A percentile compares a stretch with the other conserved stretches of the same genome.
Evolutionary conservation across 2,888 invertebrate species (phyloP).

Genomic region (Drosophila rellima): DNA sequence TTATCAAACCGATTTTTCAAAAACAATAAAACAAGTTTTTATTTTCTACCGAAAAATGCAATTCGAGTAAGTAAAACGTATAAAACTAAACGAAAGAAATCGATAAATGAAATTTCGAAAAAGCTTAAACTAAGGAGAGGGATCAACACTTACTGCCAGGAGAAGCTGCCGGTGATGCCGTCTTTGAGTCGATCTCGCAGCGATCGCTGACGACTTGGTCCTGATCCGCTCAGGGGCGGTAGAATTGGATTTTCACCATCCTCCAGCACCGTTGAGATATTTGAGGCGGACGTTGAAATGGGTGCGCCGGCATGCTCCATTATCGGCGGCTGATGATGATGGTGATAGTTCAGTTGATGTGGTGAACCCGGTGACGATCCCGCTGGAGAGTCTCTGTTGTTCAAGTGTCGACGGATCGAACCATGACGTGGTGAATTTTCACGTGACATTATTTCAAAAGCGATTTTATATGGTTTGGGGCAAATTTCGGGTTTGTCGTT

Average conservation of each 20-base stretch:
- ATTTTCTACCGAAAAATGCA: constrained; percentile 18
- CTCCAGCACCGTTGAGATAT: constrained; percentile 78
- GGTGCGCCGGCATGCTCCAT: constrained; percentile 79
- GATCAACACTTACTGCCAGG: constrained; percentile 91
- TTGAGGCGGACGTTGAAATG: constrained; percentile 83
- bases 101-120: constrained; percentile 7
- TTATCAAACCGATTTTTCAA: constrained; percentile 5
- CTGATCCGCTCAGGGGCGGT: constrained; percentile 85
- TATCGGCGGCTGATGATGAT: constrained; percentile 75
- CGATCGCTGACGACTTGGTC: constrained; percentile 91
- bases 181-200: constrained; percentile 92
- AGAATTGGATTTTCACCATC: constrained; percentile 83
- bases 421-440: constrained; percentile 85
- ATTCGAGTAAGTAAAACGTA: constrained; percentile 20
- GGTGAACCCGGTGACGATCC: constrained; percentile 67
- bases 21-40: not conserved
- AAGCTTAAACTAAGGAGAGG: constrained; percentile 29
- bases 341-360: constrained; percentile 66
- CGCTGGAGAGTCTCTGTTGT: constrained; percentile 66
- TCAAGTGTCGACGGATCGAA: constrained; percentile 72
- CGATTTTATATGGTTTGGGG: constrained; percentile 23
- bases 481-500: constrained; percentile 18
- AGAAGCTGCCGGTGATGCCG: constrained; percentile 92
- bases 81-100: constrained; percentile 19
- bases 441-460: constrained; percentile 80